Percentiles rank a stretch among this genome's conserved stretches.
Evolutionary conservation across 2,113 vertebrate species (phyloP).

Genomic region (Rousettus leschenaultii): DNA sequence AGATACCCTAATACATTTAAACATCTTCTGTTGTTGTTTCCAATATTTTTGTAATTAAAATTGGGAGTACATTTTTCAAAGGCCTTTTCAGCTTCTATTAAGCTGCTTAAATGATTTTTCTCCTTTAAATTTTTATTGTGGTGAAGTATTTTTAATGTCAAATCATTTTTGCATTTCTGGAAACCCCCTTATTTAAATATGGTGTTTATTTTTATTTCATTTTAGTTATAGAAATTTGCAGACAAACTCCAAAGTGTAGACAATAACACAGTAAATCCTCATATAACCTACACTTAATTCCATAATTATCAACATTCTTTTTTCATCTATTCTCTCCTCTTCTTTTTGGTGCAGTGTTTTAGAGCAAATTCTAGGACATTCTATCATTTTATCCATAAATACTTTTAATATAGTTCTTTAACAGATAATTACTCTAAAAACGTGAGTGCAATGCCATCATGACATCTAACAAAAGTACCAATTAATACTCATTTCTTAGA

Average conservation of each 20-base stretch:
- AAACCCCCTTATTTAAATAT: background rate
- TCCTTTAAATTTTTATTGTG: background rate
- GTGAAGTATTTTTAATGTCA: conserved; percentile 27
- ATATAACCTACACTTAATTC: background rate
- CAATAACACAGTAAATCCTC: background rate
- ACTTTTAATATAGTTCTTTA: background rate
- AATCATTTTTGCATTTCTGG: conserved; percentile 36
- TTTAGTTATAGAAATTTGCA: background rate
- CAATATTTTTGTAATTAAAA: conserved; percentile 13
- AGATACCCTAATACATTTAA: background rate
- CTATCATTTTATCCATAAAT: background rate
- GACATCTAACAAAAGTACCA: background rate
- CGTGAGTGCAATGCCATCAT: background rate
- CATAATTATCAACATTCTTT: background rate
- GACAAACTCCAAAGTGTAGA: background rate
- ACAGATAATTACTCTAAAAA: background rate
- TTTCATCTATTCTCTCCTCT: background rate
- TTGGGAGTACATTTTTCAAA: background rate
- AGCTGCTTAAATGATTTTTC: background rate
- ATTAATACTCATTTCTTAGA: background rate
- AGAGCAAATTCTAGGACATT: background rate
- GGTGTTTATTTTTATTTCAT: conserved; percentile 17
- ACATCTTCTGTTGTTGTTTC: background rate
- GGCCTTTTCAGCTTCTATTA: background rate
- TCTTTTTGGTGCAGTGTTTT: background rate